Base-by-base conservation (phyloP, 2,113 vertebrate species). In the Caracal caracal region DNA sequence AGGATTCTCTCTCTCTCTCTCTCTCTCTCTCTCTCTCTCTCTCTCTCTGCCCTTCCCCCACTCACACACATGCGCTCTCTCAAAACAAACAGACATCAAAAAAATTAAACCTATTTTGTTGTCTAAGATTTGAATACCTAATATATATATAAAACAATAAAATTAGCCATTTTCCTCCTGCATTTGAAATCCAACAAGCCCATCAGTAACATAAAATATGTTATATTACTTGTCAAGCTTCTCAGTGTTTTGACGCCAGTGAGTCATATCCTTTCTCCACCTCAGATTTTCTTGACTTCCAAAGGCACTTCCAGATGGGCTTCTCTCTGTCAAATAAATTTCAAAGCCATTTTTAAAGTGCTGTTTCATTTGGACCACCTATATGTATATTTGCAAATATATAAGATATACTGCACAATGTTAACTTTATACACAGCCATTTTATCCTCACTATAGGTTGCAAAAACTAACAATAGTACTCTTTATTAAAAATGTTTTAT, bases 201-300 rank as follows among this genome's bases (percentile, higher is more conserved):
- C 28, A 51, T 11, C 12, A 75, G 49, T 92, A 96, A 94, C 0
- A 90, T 26, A 97, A 95, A 94, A 93, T 11, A 91, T 86, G 56
- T 22, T 33, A 70, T 70, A 95, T 94, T 99, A 99, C 99, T 99
- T 99, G 99, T 99, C 99, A 98, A 99, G 99, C 95, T 99, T 99
- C 96, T 99, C 99, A 1, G 99, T 99, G 98, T 99, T 99, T 93
- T 99, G 99, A 59, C 99, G 99, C 99, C 99, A 99, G 96, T 99
- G 99, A 80, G 99, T 99, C 99, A 99, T 99, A 98, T 99, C 99
- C 96, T 99, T 99, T 97, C 99, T 99, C 99, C 99, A 99, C 22
- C 99, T 98, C 97, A 99, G 98, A 94, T 99, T 99, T 98, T 99
- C 99, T 94, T 99, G 99, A 96, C 99, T 99, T 97, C 99, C 99